These are phyloP conservation scores for Gopherus evgoodei DNA, from an alignment of 2,113 vertebrate genomes.

Conservation along the genomic window DNA sequence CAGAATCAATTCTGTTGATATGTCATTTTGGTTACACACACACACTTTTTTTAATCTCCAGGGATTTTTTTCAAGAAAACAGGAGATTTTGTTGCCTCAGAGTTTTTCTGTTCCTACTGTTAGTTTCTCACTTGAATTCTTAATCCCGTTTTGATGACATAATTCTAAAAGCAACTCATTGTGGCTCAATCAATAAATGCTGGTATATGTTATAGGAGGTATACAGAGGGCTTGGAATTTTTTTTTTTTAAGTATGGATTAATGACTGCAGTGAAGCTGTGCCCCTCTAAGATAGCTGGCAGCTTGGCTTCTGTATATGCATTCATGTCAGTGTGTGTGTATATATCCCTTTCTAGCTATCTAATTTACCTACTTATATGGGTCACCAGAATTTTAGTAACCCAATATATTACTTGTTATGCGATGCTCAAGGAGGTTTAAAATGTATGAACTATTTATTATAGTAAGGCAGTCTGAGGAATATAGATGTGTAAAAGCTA, in stretches of 20 bases:
- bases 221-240: neutral
- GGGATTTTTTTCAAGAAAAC: constrained; percentile 19
- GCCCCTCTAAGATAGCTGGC: neutral
- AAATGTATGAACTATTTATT: neutral
- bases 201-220: constrained; percentile 15
- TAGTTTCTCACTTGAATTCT: neutral
- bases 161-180: neutral
- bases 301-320: neutral
- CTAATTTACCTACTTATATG: neutral
- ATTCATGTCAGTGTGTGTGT: neutral
- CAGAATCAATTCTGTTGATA: neutral
- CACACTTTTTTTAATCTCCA: neutral
- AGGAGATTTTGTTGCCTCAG: neutral
- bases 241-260: neutral
- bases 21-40: constrained; percentile 14
- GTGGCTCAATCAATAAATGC: neutral
- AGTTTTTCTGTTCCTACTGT: constrained; percentile 40
- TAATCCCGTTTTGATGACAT: neutral
- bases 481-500: neutral
- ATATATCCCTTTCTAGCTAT: neutral
- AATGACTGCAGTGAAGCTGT: neutral
- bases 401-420: neutral
- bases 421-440: neutral
- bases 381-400: neutral
- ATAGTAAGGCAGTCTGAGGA: rapidly evolving